These are phyloP conservation scores for Neoaliturus tenellus DNA, from an alignment of 2,888 invertebrate genomes.

Conservation along the genomic window DNA sequence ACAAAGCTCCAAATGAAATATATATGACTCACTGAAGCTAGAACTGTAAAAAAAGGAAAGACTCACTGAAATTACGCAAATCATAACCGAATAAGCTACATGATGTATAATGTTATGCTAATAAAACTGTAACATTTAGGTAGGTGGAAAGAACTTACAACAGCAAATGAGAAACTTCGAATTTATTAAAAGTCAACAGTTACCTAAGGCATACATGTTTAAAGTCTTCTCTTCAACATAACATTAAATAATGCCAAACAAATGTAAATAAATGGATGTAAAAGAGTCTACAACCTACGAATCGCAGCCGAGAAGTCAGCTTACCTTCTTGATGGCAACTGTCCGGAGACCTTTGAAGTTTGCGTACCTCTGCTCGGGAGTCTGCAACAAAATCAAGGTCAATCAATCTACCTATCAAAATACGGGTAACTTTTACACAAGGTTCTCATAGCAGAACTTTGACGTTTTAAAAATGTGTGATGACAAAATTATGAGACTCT, in stretches of 20 bases:
- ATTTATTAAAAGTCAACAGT: conserved; percentile 11
- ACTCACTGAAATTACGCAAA: too few species aligned
- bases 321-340: conserved; percentile 90
- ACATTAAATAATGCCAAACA: conserved; percentile 3
- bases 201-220: conserved; percentile 17
- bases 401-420: too few species aligned
- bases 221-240: neutral
- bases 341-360: conserved; percentile 87
- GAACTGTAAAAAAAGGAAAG: too few species aligned
- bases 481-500: too few species aligned
- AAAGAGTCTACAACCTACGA: neutral
- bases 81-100: too few species aligned
- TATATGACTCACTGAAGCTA: too few species aligned
- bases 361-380: conserved; percentile 81
- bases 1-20: too few species aligned
- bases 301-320: conserved; percentile 4
- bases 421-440: too few species aligned
- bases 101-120: too few species aligned
- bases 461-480: too few species aligned
- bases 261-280: neutral
- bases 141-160: conserved; percentile 26
- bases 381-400: conserved; percentile 75
- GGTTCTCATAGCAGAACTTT: too few species aligned
- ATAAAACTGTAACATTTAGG: neutral
- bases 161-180: conserved; percentile 6